Evolutionary conservation across 2,888 invertebrate species (phyloP), one percentile per base, ranked within the genome.

Genomic region (Cyclophora albipunctata): DNA sequence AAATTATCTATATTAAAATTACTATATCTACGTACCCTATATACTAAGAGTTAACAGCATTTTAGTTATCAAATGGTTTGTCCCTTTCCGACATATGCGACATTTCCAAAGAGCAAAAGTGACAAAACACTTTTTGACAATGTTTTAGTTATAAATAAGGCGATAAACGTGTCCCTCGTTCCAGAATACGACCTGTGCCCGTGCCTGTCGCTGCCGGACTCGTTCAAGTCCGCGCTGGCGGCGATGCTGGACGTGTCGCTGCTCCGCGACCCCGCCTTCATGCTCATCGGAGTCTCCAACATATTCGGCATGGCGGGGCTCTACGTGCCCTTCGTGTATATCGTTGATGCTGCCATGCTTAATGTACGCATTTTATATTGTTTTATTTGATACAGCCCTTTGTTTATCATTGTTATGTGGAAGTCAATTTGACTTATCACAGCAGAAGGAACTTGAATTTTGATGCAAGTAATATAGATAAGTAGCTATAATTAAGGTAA

Each of bases 251-350:
- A 98, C 83, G 91, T 97, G 66, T 94, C 95, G 48, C 84, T 98
- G 49, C 90, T 98, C 51, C 94, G 93, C 59, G 94, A 98, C 86
- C 95, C 96, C 3, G 95, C 96, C 52, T 96, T 98, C 83, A 93
- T 97, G 90, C 87, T 98, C 49, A 96, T 98, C 70, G 96, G 96
- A 54, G 91, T 98, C 49, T 97, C 97, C 58, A 98, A 98, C 81
- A 90, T 99, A 52, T 96, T 99, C 78, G 99, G 98, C 66, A 98
- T 99, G 95, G 95, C 98, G 49, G 98, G 98, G 60, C 92, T 98
- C 50, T 98, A 98, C 81, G 96, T 99, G 61, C 99, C 99, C 42
- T 99, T 98, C 81, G 96, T 98, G 46, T 99, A 96, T 76, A 91
- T 99, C 50, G 96, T 97, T 34, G 95, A 97, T 66, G 93, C 94